Evolutionary conservation across 2,888 invertebrate genomes (phyloP).

Genomic region (Synanthedon andrenaeformis): DNA sequence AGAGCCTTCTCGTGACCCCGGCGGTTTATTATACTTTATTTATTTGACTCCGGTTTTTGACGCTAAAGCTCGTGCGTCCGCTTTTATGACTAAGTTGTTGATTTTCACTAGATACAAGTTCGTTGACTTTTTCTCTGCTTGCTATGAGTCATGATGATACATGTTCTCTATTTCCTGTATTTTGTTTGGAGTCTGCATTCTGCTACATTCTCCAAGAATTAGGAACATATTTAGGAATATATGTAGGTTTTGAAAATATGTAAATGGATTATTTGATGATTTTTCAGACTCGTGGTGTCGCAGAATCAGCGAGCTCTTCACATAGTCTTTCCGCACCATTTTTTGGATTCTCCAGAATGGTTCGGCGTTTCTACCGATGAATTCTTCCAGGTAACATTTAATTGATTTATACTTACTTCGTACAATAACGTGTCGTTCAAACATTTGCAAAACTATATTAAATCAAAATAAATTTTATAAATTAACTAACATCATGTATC

Average conservation of each 20-base stretch:
- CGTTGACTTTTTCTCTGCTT: neutral
- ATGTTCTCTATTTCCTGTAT: too few species aligned
- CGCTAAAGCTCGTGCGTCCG: neutral
- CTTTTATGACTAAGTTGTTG: neutral
- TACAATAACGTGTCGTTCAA: neutral
- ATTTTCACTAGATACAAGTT: neutral
- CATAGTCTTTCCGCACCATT: slow-evolving; percentile 88
- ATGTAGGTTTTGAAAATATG: too few species aligned
- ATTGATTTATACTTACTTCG: neutral
- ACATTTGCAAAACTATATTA: too few species aligned
- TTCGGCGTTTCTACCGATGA: slow-evolving; percentile 90
- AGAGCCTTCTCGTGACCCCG: slow-evolving; percentile 16
- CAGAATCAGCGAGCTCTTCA: slow-evolving; percentile 87
- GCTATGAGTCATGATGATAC: too few species aligned
- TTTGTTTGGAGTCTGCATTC: too few species aligned
- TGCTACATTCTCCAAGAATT: too few species aligned
- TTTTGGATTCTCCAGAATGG: slow-evolving; percentile 91
- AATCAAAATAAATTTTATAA: too few species aligned
- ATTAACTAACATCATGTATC: too few species aligned
- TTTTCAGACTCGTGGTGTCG: slow-evolving; percentile 82
- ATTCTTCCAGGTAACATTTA: slow-evolving; percentile 80
- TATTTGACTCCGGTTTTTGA: neutral
- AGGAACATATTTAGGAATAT: too few species aligned
- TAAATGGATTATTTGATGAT: neutral
- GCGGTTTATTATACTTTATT: slow-evolving; percentile 23